A percentile compares a stretch with the other conserved stretches of the same genome.
These are phyloP conservation scores for Pterophyllum scalare DNA, from an alignment of 2,113 vertebrate species.

Conservation along the genomic window DNA sequence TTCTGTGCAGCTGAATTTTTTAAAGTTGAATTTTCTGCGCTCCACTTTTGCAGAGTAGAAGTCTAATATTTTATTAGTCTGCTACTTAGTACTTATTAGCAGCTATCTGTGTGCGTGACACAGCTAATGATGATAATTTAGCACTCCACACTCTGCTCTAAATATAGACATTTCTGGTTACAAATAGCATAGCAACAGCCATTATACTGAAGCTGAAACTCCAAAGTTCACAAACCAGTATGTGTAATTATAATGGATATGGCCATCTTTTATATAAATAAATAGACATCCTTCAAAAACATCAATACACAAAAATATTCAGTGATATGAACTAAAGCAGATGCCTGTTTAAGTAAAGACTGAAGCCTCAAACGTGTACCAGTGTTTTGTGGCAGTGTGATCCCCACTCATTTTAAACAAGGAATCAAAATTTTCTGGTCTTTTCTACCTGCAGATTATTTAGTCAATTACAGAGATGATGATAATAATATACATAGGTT, in stretches of 20 bases:
- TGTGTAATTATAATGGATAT: neutral
- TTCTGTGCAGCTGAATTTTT: too few species aligned
- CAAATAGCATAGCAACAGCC: neutral
- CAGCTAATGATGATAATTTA: neutral
- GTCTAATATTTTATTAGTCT: neutral
- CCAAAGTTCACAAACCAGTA: neutral
- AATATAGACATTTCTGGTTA: neutral
- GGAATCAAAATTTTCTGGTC: neutral
- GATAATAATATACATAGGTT: neutral
- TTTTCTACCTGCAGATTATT: too few species aligned
- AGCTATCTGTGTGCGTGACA: fast-evolving
- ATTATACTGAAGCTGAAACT: too few species aligned
- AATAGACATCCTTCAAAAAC: too few species aligned
- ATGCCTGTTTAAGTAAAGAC: neutral
- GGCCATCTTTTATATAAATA: neutral
- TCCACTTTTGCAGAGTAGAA: neutral
- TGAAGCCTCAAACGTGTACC: neutral
- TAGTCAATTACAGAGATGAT: neutral
- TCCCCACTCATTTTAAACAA: neutral
- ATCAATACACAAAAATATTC: too few species aligned
- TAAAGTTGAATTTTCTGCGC: too few species aligned
- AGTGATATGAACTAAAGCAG: neutral
- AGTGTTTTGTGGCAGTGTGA: neutral
- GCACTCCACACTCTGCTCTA: neutral
- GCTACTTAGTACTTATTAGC: neutral